Percentiles rank a stretch among this genome's conserved stretches.
phyloP scores from a whole-genome alignment of 2,113 vertebrate genomes.

The Psilopsiagon aymara region DNA sequence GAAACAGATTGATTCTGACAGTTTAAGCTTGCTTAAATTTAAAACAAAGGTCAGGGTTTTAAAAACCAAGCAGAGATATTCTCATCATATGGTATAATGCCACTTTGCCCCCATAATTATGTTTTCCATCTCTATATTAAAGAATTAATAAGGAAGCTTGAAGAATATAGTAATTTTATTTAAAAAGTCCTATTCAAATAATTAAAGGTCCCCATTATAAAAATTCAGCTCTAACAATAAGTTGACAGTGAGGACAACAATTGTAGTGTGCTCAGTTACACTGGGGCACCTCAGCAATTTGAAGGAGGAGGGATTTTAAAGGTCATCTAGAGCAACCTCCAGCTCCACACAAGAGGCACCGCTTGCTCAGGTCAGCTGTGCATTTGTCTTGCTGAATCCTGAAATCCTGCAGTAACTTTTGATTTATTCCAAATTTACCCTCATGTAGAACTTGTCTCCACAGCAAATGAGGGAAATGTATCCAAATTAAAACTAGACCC shows the following conservation, averaged over 20 bases:
- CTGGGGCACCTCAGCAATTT: neutral
- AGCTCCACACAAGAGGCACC: neutral
- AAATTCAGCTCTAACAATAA: neutral
- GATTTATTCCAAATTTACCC: neutral
- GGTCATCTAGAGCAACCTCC: neutral
- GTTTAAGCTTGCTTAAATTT: neutral
- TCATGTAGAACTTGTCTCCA: neutral
- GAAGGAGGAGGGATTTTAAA: neutral
- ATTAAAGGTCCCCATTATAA: neutral
- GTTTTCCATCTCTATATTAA: neutral
- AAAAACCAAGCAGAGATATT: neutral
- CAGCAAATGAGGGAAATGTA: neutral
- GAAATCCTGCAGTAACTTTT: neutral
- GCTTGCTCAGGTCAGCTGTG: neutral
- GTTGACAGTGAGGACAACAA: neutral
- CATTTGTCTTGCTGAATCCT: neutral
- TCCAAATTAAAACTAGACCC: neutral
- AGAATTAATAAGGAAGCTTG: neutral
- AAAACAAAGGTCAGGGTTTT: neutral
- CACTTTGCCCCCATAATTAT: neutral
- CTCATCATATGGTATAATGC: neutral
- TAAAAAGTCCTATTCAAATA: neutral
- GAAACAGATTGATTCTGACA: neutral
- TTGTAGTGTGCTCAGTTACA: neutral
- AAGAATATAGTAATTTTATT: neutral